phyloP scores from a whole-genome alignment of 1,140 invertebrate genomes.

The Maconellicoccus hirsutus region DNA sequence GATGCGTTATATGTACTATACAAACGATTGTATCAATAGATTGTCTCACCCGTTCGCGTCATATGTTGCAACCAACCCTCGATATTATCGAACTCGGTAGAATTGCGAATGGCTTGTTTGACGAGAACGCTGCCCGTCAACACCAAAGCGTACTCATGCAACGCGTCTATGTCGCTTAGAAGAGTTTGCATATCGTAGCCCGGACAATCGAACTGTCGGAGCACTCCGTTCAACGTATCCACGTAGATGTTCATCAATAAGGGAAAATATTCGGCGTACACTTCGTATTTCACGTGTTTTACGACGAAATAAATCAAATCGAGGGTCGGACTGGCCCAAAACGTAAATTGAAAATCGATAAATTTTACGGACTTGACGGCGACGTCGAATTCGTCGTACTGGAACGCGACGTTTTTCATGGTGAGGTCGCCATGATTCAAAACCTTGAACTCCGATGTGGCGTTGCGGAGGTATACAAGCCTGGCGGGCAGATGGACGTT shows the following conservation, averaged over 20 bases:
- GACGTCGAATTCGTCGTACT: conserved; percentile 21
- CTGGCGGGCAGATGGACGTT: too few species aligned
- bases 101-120: too few species aligned
- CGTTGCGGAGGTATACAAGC: too few species aligned
- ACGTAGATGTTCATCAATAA: conserved; percentile 11
- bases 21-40: too few species aligned
- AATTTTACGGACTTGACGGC: too few species aligned
- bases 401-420: conserved; percentile 28
- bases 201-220: neutral
- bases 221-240: conserved; percentile 2
- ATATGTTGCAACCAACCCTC: too few species aligned
- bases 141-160: too few species aligned
- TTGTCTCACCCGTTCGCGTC: too few species aligned
- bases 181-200: neutral
- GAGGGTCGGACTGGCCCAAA: neutral
- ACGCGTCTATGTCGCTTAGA: too few species aligned
- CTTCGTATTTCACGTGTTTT: neutral
- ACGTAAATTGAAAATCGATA: conserved; percentile 24
- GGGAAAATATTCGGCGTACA: neutral
- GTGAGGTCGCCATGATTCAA: conserved; percentile 30
- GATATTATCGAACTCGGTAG: too few species aligned
- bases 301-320: conserved; percentile 20
- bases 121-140: too few species aligned
- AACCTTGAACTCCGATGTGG: neutral
- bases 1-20: too few species aligned